These are phyloP conservation scores for Scaptomyza reducta DNA, from an alignment of 2,888 invertebrate species.

Conservation along the genomic window DNA sequence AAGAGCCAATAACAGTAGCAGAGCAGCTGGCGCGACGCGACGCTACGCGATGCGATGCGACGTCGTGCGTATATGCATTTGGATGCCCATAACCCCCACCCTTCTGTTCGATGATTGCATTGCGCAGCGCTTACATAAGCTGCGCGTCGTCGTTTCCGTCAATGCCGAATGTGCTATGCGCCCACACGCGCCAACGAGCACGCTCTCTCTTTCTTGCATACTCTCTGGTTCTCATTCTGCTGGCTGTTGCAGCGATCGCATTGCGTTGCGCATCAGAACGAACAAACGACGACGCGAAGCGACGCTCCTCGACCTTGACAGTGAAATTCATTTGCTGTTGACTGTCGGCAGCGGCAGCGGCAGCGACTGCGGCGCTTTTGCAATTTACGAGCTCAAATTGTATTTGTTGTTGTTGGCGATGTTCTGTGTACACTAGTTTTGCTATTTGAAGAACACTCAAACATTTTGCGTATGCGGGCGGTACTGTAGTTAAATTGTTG, in stretches of 20 bases:
- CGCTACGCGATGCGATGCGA: constrained; percentile 29
- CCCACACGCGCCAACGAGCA: constrained; percentile 52
- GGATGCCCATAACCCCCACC: constrained; percentile 23
- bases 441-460: constrained; percentile 69
- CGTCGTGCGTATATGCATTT: constrained; percentile 67
- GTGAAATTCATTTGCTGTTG: constrained; percentile 78
- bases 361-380: constrained; percentile 64
- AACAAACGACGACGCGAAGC: constrained; percentile 34
- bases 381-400: constrained; percentile 76
- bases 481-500: constrained; percentile 27
- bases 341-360: constrained; percentile 29
- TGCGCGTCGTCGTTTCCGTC: constrained; percentile 70
- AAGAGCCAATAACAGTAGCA: constrained; percentile 2
- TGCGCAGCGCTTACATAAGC: constrained; percentile 66
- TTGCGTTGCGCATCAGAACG: constrained; percentile 80
- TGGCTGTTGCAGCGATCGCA: constrained; percentile 62
- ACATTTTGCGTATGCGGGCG: constrained; percentile 73
- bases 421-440: constrained; percentile 46
- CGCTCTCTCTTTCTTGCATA: constrained; percentile 25
- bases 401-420: constrained; percentile 41
- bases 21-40: constrained; percentile 7
- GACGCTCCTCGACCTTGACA: constrained; percentile 82
- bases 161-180: constrained; percentile 60
- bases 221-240: constrained; percentile 13
- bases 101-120: background rate